Percentiles rank a stretch among this genome's conserved stretches.
These are phyloP conservation scores for Cephus pygmeus DNA, from an alignment of 2,888 invertebrate genomes.

Conservation along the genomic window DNA sequence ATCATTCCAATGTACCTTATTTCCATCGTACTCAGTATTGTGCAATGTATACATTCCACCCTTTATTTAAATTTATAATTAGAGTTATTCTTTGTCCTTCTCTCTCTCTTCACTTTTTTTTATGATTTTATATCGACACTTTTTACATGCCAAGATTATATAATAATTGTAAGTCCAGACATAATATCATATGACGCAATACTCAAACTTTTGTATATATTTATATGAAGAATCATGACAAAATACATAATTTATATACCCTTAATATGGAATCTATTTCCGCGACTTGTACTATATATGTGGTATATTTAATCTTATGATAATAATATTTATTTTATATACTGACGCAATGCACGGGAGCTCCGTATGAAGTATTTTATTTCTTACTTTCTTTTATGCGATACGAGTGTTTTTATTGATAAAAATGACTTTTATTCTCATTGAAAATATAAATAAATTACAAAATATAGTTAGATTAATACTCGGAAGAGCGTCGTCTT, in stretches of 20 bases:
- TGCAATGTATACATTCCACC: constrained; percentile 64
- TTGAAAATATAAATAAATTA: constrained; percentile 65
- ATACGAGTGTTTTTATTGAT: constrained; percentile 35
- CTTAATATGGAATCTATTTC: constrained; percentile 21
- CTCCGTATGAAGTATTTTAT: background rate
- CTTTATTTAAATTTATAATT: constrained; percentile 31
- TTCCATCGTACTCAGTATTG: constrained; percentile 52
- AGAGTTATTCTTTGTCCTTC: constrained; percentile 23
- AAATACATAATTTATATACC: constrained; percentile 65
- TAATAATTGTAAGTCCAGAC: constrained; percentile 23
- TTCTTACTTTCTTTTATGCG: background rate
- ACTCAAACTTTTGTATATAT: constrained; percentile 64
- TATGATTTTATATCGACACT: constrained; percentile 36
- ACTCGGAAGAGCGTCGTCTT: constrained; percentile 50
- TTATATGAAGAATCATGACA: constrained; percentile 60
- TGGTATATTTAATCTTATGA: background rate
- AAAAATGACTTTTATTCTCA: constrained; percentile 59
- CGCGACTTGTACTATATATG: constrained; percentile 4
- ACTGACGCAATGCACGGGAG: background rate
- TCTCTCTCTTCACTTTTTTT: constrained; percentile 21
- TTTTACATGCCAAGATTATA: constrained; percentile 52
- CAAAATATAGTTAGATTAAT: constrained; percentile 59
- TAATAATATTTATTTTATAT: background rate
- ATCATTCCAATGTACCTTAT: constrained; percentile 48
- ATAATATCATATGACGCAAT: constrained; percentile 50